Conservation (phyloP, 2,797 vertebrate genomes). For the Leuciscus waleckii region DNA sequence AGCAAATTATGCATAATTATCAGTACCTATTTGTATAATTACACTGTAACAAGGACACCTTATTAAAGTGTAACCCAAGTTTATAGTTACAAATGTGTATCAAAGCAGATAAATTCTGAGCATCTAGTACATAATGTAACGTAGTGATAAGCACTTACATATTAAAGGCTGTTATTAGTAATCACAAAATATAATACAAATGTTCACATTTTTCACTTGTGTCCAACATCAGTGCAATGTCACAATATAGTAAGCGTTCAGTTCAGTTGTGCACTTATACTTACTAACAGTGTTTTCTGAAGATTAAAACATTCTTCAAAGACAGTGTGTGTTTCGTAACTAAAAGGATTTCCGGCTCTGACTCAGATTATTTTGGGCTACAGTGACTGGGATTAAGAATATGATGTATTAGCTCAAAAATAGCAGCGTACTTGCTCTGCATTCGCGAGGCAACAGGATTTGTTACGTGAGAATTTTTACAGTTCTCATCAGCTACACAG, state of each 20-base stretch:
- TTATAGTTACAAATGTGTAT: neutral
- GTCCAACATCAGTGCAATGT: neutral
- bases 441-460: neutral
- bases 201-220: slow-evolving; percentile 3
- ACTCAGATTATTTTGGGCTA: neutral
- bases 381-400: slow-evolving; percentile 24
- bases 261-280: neutral
- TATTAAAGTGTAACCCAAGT: neutral
- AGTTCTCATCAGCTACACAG: neutral
- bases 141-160: neutral
- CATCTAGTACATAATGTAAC: neutral
- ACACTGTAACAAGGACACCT: neutral
- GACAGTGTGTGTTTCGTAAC: neutral
- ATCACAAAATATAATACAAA: neutral
- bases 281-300: neutral
- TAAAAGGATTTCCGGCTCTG: neutral
- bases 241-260: neutral
- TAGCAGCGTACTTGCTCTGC: slow-evolving; percentile 11
- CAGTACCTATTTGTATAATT: neutral
- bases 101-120: neutral
- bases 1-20: neutral
- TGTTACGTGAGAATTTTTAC: neutral
- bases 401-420: neutral
- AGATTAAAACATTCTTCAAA: neutral
- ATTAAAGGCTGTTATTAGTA: neutral